phyloP scores from a whole-genome alignment of 1,140 invertebrate species.

The Drosophila kohkoa region DNA sequence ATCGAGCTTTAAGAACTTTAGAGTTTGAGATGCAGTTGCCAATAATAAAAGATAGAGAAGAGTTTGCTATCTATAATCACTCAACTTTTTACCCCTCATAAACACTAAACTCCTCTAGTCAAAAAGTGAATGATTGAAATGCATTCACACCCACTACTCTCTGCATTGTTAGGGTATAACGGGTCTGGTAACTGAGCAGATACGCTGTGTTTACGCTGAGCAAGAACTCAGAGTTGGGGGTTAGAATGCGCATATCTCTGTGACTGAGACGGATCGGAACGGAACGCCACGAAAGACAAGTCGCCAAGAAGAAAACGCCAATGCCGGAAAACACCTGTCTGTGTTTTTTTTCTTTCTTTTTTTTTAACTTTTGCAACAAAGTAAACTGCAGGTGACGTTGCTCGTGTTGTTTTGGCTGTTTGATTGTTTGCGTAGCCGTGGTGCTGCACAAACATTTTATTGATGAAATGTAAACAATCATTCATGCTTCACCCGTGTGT shows the following conservation, averaged over 20 bases:
- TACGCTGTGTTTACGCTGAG: slow-evolving; percentile 27
- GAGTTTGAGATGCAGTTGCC: no score
- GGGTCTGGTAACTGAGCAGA: slow-evolving; percentile 13
- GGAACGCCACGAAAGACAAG: slow-evolving; percentile 16
- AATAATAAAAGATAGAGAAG: no score
- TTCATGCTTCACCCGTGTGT: slow-evolving; percentile 17
- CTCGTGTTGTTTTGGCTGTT: slow-evolving; percentile 11
- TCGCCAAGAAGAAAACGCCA: slow-evolving; percentile 25
- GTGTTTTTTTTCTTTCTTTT: slow-evolving; percentile 42
- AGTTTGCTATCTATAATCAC: no score
- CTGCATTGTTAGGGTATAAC: slow-evolving; percentile 16
- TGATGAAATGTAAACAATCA: slow-evolving; percentile 76
- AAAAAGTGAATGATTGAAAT: neutral
- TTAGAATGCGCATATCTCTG: slow-evolving; percentile 24
- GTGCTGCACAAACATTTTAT: slow-evolving; percentile 63
- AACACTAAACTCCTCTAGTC: neutral
- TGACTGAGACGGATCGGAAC: slow-evolving; percentile 24
- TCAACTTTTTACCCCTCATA: no score
- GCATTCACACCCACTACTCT: neutral
- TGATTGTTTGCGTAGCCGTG: slow-evolving; percentile 50
- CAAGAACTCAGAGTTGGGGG: neutral
- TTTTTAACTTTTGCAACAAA: slow-evolving; percentile 31
- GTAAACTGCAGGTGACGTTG: slow-evolving; percentile 19
- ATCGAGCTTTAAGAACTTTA: no score
- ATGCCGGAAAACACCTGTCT: slow-evolving; percentile 70